Evolutionary conservation across 2,113 vertebrate species (phyloP), one percentile per base, ranked within the genome.

Genomic region (Rhinichthys klamathensis): DNA sequence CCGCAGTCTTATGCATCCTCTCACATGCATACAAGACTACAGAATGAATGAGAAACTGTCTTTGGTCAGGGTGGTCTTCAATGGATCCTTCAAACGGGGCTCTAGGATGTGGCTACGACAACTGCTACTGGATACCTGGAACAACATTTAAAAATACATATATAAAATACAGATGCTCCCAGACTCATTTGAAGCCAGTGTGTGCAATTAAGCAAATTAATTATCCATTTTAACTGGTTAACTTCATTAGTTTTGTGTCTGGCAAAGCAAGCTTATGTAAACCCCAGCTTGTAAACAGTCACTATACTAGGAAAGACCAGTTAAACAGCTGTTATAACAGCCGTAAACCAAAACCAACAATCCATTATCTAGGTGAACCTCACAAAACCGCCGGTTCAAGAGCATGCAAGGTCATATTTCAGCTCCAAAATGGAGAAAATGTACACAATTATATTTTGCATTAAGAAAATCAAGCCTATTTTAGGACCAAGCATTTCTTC

Each of bases 241-340:
- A 63, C 35, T 63, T 80, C 38, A 69, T 81, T 81, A 81, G 80
- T 35, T 35, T 51, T 51, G 79, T 69, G 58, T 35, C 61, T 67
- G 44, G 61, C 27, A 67, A 65, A 49, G 75, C 30, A 60, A 61
- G 25, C 73, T n/a, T 46, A 4, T 18, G 13, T 35, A 44, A 73
- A 73, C 15, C 41, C n/a, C 63, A 67, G 41, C 46, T 32, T 23
- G 41, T 69, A 65, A 82, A 69, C 46, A 38, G 49, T 56, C 41
- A 54, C 44, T 70, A 49, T 56, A 54, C 49, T 54, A 41, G 76
- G 5, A 10, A 60, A 61, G 76, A 61, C 4, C 76, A 72, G 54
- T 82, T 82, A 72, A 25, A 54, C 80, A 72, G 80, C 49, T 82
- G 80, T 32, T 49, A 67, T 67, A 32, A 82, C 25, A 35, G 80